Base-by-base conservation (phyloP, 30 jellyfish, hydroid and myxozoan genomes). In the Hydra vulgaris region DNA sequence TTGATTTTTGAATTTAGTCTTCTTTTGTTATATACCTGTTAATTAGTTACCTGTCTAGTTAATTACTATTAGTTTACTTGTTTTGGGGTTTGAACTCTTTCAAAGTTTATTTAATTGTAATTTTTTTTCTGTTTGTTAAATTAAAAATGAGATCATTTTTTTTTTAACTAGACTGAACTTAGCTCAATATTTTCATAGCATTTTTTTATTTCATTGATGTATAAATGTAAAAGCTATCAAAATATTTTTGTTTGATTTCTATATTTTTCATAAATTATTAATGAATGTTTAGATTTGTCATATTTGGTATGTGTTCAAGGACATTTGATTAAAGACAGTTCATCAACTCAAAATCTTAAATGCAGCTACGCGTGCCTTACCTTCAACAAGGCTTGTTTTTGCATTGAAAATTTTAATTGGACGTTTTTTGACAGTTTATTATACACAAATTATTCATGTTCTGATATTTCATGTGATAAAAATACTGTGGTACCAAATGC, bases 321-420 rank as follows among this genome's bases (percentile, higher is more conserved):
- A 18, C 16, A 52, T 1, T 22, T n/a, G 20, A 5, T 18, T 26
- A 15, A 40, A 25, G 0, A 19, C 12, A 69, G 15, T 69, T 7
- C 61, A 40, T 40, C 12, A 40, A 40, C 61, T 3, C 12, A 3
- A 40, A 40, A 40, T 40, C 61, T 40, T 40, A 52, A 53, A 24
- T 78, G 85, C 54, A 18, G 26, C 5, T 17, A 78, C 4, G 85
- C 85, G 20, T 78, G 85, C 27, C 25, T 78, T 17, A 78, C 70
- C n/a, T 78, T 26, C 21, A 75, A 78, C 54, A 54, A 78, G 1
- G 78, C 40, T 23, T 78, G 85, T 78, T 78, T 78, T 54, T 78
- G 85, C 25, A 19, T 20, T 8, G 81, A 54, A 20, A 78, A 78
- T 53, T 78, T 78, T 20, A 21, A 23, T 21, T 78, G 85, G 85